These are phyloP conservation scores for Octonoba sinensis DNA, from an alignment of 2,888 invertebrate species.

Conservation along the genomic window DNA sequence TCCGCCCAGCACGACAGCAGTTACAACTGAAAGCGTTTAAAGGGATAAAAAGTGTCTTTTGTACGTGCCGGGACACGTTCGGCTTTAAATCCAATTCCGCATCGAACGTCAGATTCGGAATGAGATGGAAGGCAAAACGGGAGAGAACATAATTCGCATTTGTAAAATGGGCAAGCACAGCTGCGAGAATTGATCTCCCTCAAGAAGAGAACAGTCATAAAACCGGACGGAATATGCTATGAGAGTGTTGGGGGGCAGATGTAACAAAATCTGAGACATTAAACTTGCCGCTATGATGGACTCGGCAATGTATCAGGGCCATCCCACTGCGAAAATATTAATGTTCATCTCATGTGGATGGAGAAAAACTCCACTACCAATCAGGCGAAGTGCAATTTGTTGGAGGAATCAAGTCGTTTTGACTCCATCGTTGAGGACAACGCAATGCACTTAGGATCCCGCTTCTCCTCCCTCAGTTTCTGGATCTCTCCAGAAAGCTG, in stretches of 20 bases:
- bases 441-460: not conserved
- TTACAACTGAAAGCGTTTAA: conserved; percentile 19
- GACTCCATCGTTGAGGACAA: conserved; percentile 6
- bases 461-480: not conserved
- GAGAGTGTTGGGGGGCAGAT: too few species aligned
- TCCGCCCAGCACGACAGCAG: conserved; percentile 14
- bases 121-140: not conserved
- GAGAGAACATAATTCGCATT: not conserved
- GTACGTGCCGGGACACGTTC: conserved; percentile 30
- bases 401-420: not conserved
- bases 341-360: conserved; percentile 20
- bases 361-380: conserved; percentile 36
- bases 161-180: not conserved
- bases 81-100: conserved; percentile 45
- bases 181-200: conserved; percentile 14
- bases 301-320: conserved; percentile 9
- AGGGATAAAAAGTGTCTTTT: conserved; percentile 39
- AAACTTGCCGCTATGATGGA: conserved; percentile 4
- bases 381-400: conserved; percentile 50
- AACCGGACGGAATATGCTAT: not conserved
- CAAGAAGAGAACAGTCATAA: not conserved
- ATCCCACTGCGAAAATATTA: conserved; percentile 40
- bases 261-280: conserved; percentile 9
- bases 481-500: conserved; percentile 8
- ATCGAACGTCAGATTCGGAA: not conserved